phyloP scores from a whole-genome alignment of 2,113 vertebrate species.

The Pimephales promelas region DNA sequence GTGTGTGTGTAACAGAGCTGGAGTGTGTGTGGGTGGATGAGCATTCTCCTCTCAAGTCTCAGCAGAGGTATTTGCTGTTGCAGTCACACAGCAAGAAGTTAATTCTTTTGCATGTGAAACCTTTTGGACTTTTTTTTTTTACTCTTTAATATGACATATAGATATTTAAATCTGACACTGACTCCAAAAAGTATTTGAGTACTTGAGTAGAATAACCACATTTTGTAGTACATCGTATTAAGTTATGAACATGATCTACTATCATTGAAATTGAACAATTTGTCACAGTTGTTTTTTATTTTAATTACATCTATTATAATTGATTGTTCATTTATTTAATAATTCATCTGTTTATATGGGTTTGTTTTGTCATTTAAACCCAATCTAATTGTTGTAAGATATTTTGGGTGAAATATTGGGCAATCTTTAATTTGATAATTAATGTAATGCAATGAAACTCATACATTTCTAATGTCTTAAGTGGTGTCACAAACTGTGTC shows the following conservation, averaged over 20 bases:
- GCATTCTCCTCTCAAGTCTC: slow-evolving; percentile 57
- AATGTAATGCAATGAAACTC: no score
- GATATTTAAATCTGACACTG: background rate
- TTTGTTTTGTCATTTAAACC: no score
- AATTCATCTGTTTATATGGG: no score
- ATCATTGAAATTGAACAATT: background rate
- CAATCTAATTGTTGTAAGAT: no score
- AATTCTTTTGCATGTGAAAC: background rate
- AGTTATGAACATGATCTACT: background rate
- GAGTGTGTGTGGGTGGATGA: slow-evolving; percentile 63
- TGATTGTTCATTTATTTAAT: background rate
- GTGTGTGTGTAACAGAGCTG: slow-evolving; percentile 23
- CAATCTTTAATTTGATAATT: no score
- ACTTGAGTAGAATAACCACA: background rate
- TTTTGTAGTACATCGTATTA: background rate
- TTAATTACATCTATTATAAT: background rate
- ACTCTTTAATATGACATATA: background rate
- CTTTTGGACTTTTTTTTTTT: background rate
- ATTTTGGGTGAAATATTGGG: no score
- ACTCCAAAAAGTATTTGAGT: background rate
- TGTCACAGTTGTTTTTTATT: background rate
- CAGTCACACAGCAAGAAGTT: slow-evolving; percentile 47
- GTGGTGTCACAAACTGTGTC: no score
- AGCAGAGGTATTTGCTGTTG: slow-evolving; percentile 60
- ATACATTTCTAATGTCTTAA: no score